Evolutionary conservation across 2,888 invertebrate genomes (phyloP), one percentile per base, ranked within the genome.

Genomic region (Brachypterus glaber): DNA sequence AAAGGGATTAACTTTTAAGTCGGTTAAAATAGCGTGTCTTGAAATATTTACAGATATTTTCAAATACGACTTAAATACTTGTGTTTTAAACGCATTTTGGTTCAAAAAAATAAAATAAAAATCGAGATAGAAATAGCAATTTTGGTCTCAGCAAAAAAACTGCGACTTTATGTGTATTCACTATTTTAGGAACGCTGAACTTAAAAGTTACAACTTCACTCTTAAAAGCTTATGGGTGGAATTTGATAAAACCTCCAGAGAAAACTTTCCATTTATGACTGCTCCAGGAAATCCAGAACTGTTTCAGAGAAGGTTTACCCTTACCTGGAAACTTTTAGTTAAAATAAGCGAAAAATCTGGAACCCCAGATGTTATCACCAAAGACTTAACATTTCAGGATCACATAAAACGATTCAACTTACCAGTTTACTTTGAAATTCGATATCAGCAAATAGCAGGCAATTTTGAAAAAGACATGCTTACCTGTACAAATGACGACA

Each of bases 391-490:
- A 46, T 90, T 85, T 57, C 77, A 77, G 54, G 79, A 91, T 58
- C 75, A 88, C 40, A 52, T 63, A 49, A 78, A 79, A 47, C 79
- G 87, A 51, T 96, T 93, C 87, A 95, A 93, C 66, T 70, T 95
- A 34, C 87, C 91, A 8, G 92, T 96, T n/a, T 96, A 96, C 66
- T 95, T 90, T 63, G 93, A 95, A 69, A 87, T 91, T 49, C 75
- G 91, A 48, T 93, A 91, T 68, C 93, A 93, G 71, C 89, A 92
- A 68, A 87, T 95, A 58, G 90, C 88, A 36, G 83, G 84, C 49
- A 68, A 64, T 26, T 65, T 76, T 46, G 76, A 77, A 59, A 62
- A 58, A 30, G 60, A 68, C 30, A 59, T 70, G 17, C 40, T 51
- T 9, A 51, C 54, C 32, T 41, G 51, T 3, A 34, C 37, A 21